A percentile compares a stretch with the other conserved stretches of the same genome.
Conservation (phyloP, 2,888 invertebrate genomes). For the Campoplex nolae region DNA sequence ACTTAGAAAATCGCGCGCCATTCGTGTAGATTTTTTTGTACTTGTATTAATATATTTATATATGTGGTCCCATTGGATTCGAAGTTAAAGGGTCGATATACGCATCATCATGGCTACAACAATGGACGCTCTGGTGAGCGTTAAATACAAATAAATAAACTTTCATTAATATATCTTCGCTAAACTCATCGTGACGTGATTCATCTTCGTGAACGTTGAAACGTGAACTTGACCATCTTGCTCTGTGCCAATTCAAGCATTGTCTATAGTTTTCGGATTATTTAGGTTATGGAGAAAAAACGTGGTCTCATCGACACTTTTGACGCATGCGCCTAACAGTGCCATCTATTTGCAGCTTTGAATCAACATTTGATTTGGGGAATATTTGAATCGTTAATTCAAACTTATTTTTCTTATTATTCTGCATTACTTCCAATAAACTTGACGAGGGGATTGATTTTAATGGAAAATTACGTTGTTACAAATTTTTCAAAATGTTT, state of each 20-base stretch:
- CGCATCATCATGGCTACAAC: slow-evolving; percentile 54
- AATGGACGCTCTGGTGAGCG: slow-evolving; percentile 65
- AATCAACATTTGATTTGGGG: background rate
- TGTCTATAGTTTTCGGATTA: background rate
- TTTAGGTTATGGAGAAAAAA: slow-evolving; percentile 53
- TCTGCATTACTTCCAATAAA: background rate
- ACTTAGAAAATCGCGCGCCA: background rate
- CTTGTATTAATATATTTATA: slow-evolving; percentile 10
- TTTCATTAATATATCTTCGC: background rate
- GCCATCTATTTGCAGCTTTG: background rate
- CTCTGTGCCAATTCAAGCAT: background rate
- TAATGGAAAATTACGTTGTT: background rate
- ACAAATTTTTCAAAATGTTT: background rate
- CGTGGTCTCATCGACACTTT: slow-evolving; percentile 15
- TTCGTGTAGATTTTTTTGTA: background rate
- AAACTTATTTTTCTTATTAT: background rate
- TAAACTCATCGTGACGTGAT: background rate
- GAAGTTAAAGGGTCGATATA: slow-evolving; percentile 7
- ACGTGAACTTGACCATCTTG: background rate
- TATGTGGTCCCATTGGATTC: background rate
- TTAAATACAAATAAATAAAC: background rate
- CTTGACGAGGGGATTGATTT: background rate
- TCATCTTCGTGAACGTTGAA: background rate
- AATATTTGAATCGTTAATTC: background rate
- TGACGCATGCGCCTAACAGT: slow-evolving; percentile 34